Evolutionary conservation across 2,113 vertebrate genomes (phyloP).

Genomic region (Oriolus oriolus): DNA sequence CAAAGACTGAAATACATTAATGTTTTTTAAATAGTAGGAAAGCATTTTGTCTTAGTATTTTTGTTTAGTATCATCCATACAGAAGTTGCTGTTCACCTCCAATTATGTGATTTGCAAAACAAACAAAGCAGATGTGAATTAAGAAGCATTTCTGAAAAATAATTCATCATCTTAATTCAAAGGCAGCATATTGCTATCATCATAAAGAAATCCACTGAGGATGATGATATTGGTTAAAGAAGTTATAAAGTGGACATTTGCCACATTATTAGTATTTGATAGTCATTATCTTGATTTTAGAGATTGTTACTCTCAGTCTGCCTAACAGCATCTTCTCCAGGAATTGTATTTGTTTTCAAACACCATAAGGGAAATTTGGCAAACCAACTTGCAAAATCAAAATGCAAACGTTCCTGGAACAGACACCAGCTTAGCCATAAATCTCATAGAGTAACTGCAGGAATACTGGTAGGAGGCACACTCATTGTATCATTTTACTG

Average conservation of each 20-base stretch:
- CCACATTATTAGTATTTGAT: not conserved
- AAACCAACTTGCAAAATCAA: not conserved
- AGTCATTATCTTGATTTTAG: not conserved
- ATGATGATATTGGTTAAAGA: not conserved
- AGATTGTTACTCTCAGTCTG: not conserved
- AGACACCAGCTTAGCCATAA: not conserved
- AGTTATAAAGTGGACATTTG: not conserved
- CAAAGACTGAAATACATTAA: not conserved
- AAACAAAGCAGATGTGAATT: not conserved
- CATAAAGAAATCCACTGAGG: not conserved
- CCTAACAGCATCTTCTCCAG: not conserved
- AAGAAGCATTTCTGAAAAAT: not conserved
- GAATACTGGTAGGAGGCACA: not conserved
- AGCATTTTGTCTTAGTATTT: not conserved
- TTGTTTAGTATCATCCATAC: not conserved
- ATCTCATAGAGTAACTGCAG: not conserved
- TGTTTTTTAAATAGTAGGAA: not conserved
- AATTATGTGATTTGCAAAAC: not conserved
- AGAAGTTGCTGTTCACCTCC: not conserved
- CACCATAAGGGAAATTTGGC: not conserved
- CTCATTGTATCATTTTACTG: not conserved
- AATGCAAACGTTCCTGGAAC: not conserved
- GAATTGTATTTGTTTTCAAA: conserved; percentile 8
- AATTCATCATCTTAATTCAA: not conserved
- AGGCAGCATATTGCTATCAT: not conserved